Evolutionary conservation across 2,797 vertebrate species (phyloP).

Genomic region (Acrossocheilus wenchowensis): DNA sequence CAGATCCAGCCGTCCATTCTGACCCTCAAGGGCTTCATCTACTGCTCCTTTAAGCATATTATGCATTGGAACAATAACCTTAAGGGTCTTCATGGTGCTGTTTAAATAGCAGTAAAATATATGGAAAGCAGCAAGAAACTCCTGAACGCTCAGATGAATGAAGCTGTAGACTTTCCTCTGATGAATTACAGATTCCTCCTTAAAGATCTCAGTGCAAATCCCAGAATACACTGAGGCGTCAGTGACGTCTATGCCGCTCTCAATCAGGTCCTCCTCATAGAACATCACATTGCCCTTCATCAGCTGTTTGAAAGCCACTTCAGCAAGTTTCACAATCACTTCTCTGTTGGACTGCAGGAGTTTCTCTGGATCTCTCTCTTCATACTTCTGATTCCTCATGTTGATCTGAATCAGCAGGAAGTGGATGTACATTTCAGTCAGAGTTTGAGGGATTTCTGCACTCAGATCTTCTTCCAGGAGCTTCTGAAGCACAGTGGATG

Average conservation of each 20-base stretch:
- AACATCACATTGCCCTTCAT: no score
- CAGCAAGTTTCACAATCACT: no score
- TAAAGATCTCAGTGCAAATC: background rate
- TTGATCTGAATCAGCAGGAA: background rate
- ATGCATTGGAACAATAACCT: background rate
- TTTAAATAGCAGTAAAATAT: background rate
- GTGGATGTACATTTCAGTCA: slow-evolving; percentile 11
- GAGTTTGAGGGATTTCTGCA: slow-evolving; percentile 1
- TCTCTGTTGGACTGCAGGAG: no score
- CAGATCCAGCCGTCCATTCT: background rate
- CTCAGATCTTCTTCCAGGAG: background rate
- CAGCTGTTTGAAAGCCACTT: no score
- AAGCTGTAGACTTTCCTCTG: slow-evolving; percentile 1
- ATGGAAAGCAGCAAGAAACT: background rate
- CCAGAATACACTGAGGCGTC: no score
- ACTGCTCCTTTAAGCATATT: background rate
- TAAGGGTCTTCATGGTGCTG: background rate
- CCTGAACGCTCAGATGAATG: background rate
- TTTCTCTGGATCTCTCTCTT: no score
- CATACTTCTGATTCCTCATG: background rate
- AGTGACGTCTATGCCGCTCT: no score
- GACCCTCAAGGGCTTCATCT: background rate
- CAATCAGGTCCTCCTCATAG: no score
- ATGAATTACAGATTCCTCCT: background rate
- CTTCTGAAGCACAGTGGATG: background rate